Base-by-base conservation (phyloP, 2,888 invertebrate species). In the Pedicia rivosa region DNA sequence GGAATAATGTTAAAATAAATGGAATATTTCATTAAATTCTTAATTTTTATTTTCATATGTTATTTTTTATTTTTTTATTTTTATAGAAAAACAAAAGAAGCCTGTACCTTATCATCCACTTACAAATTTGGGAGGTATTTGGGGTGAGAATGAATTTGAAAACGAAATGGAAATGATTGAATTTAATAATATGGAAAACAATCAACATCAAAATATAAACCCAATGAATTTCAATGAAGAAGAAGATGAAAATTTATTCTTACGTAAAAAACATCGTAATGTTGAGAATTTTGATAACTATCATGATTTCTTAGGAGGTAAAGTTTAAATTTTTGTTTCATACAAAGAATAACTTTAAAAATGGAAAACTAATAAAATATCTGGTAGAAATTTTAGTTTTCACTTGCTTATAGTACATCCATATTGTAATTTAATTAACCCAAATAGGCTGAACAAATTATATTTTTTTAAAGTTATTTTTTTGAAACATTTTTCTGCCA, bases 141-240 rank as follows among this genome's bases (percentile, higher is more conserved):
- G 91, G 91, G 91, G 90, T 26, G 91, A 90, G 56, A 90, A 91
- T 47, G 88, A 90, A 47, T 88, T 88, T 48, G 72, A 74, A 4
- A 68, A 72, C 0, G 87, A 87, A 49, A 77, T 31, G 6, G 38
- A 32, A 32, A n/a, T n/a, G n/a, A 36, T 24, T n/a, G 36, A 19
- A 31, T 31, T 36, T 29, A 28, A 28, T 28, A 22, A 13, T 13
- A 17, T 36, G 20, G 25, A 37, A 16, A 13, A 4, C 8, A 37
- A 32, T 32, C 24, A 10, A 15, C 20, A 36, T 16, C 22, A 36
- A 30, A 36, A 36, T 13, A 17, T 32, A 7, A 32, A 22, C 20
- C 4, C 32, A 20, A 32, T 32, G 12, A 32, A 32, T 32, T 32
- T 32, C 14, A 32, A 32, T 32, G 32, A 32, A 13, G 32, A 32